A percentile compares a stretch with the other conserved stretches of the same genome.
Conservation (phyloP, 2,888 invertebrate genomes). For the Andrena flavipes region DNA sequence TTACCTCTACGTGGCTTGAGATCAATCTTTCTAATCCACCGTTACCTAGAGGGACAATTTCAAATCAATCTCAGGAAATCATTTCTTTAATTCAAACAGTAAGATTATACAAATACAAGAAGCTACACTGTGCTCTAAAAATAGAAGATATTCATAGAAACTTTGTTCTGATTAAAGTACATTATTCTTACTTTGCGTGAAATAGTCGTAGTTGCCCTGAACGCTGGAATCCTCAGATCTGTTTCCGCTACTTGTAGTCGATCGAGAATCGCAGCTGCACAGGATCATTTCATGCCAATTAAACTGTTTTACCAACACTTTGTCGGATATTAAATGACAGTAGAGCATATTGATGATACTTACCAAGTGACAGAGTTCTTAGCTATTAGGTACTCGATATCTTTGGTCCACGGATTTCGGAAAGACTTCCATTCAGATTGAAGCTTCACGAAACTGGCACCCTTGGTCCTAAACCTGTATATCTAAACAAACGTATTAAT, state of each 20-base stretch:
- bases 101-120: neutral
- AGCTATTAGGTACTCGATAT: conserved; percentile 95
- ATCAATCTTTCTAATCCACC: conserved; percentile 89
- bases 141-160: neutral
- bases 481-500: conserved; percentile 81
- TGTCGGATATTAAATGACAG: neutral
- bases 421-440: conserved; percentile 96
- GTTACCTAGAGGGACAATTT: conserved; percentile 83
- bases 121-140: neutral
- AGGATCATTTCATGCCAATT: neutral
- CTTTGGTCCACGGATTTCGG: conserved; percentile 98
- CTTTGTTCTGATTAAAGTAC: neutral
- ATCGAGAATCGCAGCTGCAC: conserved; percentile 85
- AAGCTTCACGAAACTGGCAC: conserved; percentile 90
- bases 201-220: conserved; percentile 86
- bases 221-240: conserved; percentile 84
- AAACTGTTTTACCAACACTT: neutral
- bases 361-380: conserved; percentile 92
- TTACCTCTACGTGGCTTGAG: conserved; percentile 92
- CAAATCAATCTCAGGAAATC: neutral
- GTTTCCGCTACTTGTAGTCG: conserved; percentile 85
- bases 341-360: conserved; percentile 75
- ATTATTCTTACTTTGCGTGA: conserved; percentile 85
- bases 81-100: neutral
- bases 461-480: conserved; percentile 93